Evolutionary conservation across 2,113 vertebrate genomes (phyloP).

Genomic region (Perognathus longimembris): DNA sequence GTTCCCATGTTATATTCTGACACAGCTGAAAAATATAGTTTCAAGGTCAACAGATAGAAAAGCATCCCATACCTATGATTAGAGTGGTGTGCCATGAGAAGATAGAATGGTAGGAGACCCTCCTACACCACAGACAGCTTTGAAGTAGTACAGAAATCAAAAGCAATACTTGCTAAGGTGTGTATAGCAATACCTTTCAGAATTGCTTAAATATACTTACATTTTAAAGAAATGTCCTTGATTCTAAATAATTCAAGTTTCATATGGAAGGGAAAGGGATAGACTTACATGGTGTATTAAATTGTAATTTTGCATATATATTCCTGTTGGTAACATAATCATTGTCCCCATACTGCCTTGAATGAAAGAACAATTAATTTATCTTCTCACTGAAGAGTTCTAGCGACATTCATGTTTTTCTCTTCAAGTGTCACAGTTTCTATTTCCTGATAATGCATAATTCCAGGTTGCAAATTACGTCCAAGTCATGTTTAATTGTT

Average conservation of each 20-base stretch:
- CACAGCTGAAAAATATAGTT: not conserved
- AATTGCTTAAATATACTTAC: not conserved
- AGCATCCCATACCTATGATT: not conserved
- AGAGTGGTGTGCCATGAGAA: not conserved
- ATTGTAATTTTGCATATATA: not conserved
- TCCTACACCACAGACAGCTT: not conserved
- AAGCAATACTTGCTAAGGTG: not conserved
- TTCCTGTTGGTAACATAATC: not conserved
- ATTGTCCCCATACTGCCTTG: not conserved
- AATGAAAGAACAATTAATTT: not conserved
- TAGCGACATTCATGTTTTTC: not conserved
- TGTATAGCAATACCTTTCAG: not conserved
- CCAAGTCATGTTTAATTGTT: constrained; percentile 25
- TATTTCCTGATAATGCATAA: not conserved
- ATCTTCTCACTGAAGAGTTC: not conserved
- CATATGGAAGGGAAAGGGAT: not conserved
- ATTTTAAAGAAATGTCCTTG: not conserved
- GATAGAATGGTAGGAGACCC: not conserved
- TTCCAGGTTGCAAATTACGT: not conserved
- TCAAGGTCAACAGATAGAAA: not conserved
- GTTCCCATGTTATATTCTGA: not conserved
- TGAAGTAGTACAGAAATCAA: not conserved
- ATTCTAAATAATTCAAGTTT: not conserved
- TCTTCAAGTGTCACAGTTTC: not conserved
- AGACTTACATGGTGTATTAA: not conserved